Percentiles rank a stretch among this genome's conserved stretches.
phyloP scores from a whole-genome alignment of 1,140 invertebrate species.

The Drosophila pseudoobscura region DNA sequence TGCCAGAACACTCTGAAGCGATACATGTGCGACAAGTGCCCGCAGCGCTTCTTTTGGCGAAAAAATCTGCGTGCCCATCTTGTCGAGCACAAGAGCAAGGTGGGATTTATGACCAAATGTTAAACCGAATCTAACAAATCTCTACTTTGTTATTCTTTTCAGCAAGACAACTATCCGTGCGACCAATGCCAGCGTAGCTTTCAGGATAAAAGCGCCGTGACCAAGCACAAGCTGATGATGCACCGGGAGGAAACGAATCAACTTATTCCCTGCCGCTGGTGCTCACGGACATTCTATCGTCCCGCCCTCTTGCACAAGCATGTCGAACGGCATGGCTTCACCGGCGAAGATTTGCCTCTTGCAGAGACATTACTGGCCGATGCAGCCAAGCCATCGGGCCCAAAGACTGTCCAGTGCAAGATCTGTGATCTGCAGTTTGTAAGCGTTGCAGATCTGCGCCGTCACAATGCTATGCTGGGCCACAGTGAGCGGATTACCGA shows the following conservation, averaged over 20 bases:
- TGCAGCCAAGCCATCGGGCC: constrained; percentile 55
- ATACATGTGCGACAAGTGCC: constrained; percentile 69
- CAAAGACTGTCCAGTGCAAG: constrained; percentile 66
- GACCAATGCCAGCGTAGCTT: constrained; percentile 84
- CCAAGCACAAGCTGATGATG: constrained; percentile 84
- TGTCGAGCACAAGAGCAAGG: constrained; percentile 68
- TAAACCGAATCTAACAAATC: background rate
- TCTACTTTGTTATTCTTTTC: background rate
- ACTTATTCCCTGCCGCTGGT: constrained; percentile 84
- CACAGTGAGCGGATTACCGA: constrained; percentile 31
- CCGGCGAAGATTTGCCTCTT: constrained; percentile 52
- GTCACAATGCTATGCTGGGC: constrained; percentile 50
- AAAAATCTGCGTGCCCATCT: constrained; percentile 59
- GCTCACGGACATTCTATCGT: constrained; percentile 84
- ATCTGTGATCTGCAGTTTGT: constrained; percentile 65
- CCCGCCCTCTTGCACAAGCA: constrained; percentile 82
- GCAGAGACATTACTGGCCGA: constrained; percentile 66
- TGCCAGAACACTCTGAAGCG: constrained; percentile 69
- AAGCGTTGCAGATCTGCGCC: constrained; percentile 56
- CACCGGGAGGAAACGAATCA: constrained; percentile 79
- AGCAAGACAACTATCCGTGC: constrained; percentile 82
- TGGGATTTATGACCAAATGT: background rate
- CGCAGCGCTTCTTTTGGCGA: constrained; percentile 69
- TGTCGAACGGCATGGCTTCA: constrained; percentile 67
- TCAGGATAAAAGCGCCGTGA: constrained; percentile 84